Percentiles rank a stretch among this genome's conserved stretches.
phyloP scores from a whole-genome alignment of 1,140 invertebrate genomes.

The Schlechtendalia chinensis region DNA sequence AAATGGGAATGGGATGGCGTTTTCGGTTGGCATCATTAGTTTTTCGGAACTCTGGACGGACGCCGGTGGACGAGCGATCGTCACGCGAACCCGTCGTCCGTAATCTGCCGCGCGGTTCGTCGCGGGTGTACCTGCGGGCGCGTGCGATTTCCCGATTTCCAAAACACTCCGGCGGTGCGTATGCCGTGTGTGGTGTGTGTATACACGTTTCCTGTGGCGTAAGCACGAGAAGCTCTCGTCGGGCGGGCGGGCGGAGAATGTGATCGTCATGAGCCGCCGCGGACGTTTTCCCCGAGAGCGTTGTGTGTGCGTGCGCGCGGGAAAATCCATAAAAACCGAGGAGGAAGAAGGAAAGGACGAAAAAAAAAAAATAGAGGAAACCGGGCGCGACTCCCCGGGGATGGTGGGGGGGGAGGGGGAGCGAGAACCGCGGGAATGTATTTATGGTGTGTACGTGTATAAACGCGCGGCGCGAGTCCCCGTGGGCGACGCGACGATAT shows the following conservation, averaged over 20 bases:
- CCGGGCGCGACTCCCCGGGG: constrained; percentile 19
- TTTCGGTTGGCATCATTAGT: no score
- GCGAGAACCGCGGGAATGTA: not conserved
- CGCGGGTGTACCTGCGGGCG: no score
- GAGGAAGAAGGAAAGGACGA: constrained; percentile 19
- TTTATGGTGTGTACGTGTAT: not conserved
- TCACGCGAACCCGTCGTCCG: no score
- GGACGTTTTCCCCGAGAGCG: constrained; percentile 8
- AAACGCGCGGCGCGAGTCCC: constrained; percentile 32
- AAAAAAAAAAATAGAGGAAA: no score
- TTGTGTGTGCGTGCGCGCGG: not conserved
- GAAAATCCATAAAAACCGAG: constrained; percentile 47
- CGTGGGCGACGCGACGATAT: not conserved
- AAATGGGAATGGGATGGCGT: no score
- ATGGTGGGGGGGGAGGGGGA: not conserved
- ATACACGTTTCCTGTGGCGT: not conserved
- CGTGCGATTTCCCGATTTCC: no score
- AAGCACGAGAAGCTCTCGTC: not conserved
- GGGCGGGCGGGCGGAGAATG: not conserved
- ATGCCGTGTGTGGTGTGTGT: not conserved
- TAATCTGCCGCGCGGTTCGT: no score
- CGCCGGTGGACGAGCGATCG: no score
- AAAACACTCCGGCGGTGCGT: no score
- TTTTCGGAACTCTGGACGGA: no score
- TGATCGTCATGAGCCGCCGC: not conserved